Evolutionary conservation across 2,888 invertebrate species (phyloP).

Genomic region (Ormyrus thymus): DNA sequence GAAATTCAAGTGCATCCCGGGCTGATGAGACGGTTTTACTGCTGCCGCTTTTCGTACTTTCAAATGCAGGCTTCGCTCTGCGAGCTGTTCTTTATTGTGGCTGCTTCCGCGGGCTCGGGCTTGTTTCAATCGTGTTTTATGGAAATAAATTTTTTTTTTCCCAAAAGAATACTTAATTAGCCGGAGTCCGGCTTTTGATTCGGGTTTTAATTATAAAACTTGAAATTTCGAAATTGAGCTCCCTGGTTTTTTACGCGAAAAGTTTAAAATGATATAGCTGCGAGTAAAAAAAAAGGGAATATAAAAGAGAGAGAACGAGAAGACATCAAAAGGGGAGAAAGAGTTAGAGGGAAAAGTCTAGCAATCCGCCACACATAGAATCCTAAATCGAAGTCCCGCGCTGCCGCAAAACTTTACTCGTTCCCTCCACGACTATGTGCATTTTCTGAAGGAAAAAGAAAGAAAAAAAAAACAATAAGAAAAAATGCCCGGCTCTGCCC

Average conservation of each 20-base stretch:
- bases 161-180: too few relatives aligned
- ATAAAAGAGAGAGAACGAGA: slow-evolving; percentile 9
- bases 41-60: not conserved
- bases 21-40: slow-evolving; percentile 3
- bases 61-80: not conserved
- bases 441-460: slow-evolving; percentile 26
- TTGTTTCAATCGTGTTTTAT: too few relatives aligned
- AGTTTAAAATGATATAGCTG: not conserved
- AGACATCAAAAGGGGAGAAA: not conserved
- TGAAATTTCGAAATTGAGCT: not conserved
- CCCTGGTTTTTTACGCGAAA: too few relatives aligned
- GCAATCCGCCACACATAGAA: slow-evolving; percentile 20
- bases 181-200: too few relatives aligned
- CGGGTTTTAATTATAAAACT: too few relatives aligned
- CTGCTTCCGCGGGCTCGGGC: too few relatives aligned
- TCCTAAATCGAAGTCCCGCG: slow-evolving; percentile 44
- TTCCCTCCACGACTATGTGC: slow-evolving; percentile 15
- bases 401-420: slow-evolving; percentile 45
- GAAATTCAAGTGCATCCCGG: not conserved
- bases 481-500: slow-evolving; percentile 17
- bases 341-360: not conserved
- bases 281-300: slow-evolving; percentile 2
- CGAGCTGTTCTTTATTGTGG: too few relatives aligned
- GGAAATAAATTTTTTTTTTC: too few relatives aligned
- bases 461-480: not conserved